Conservation (phyloP, 2,797 vertebrate species). For the Rhinichthys osculus region DNA sequence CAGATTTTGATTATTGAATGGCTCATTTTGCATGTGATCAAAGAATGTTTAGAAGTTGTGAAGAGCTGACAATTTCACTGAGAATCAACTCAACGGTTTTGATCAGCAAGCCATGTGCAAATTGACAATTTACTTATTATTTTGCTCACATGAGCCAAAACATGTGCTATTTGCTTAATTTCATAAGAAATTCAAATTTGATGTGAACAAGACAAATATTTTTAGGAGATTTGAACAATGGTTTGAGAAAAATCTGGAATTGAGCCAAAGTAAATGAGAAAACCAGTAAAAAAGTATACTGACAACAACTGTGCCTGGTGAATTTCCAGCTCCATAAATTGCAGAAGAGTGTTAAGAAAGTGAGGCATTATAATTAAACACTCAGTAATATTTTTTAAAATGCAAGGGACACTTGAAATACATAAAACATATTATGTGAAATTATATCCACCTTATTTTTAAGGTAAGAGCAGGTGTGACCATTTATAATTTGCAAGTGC, state of each 20-base stretch:
- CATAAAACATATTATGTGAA: background rate
- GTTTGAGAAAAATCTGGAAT: background rate
- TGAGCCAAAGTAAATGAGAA: background rate
- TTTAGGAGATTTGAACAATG: background rate
- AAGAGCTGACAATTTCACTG: background rate
- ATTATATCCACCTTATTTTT: background rate
- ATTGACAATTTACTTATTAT: background rate
- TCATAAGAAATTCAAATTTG: background rate
- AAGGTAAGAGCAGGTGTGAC: background rate
- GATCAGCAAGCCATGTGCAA: background rate
- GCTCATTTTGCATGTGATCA: background rate
- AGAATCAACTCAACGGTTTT: background rate
- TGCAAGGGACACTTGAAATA: background rate
- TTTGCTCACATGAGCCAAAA: background rate
- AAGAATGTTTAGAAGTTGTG: background rate
- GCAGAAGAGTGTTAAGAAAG: background rate
- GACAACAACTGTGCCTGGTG: background rate
- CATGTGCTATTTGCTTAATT: background rate
- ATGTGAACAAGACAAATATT: background rate
- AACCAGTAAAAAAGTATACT: background rate
- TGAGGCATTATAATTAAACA: constrained; percentile 1
- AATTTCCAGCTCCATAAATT: constrained; percentile 4
- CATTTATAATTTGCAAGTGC: constrained; percentile 9
- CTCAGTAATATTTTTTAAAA: background rate
- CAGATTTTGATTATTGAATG: background rate